Conservation (phyloP, 1,140 invertebrate genomes). For the Tetramorium simillimum region DNA sequence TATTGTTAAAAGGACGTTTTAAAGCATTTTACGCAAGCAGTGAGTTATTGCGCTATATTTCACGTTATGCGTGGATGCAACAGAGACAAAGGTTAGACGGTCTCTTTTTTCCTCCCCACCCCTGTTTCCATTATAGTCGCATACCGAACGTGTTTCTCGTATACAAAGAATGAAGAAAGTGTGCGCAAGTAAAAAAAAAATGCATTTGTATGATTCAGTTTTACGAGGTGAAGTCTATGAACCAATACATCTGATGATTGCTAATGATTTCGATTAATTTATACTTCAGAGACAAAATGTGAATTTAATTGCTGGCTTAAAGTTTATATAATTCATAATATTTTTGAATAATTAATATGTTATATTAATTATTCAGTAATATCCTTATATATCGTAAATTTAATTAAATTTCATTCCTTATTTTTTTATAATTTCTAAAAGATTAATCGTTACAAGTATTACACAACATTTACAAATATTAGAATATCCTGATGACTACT, state of each 20-base stretch:
- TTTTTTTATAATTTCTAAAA: background rate
- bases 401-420: background rate
- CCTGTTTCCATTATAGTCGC: background rate
- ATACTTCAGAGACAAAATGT: background rate
- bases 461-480: background rate
- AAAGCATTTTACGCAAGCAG: conserved; percentile 31
- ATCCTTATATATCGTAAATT: background rate
- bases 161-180: background rate
- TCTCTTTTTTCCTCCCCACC: background rate
- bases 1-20: conserved; percentile 53
- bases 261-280: conserved; percentile 14
- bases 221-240: background rate
- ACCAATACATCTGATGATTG: conserved; percentile 2
- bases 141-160: conserved; percentile 22
- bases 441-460: background rate
- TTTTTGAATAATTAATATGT: background rate
- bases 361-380: background rate
- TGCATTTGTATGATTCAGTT: background rate
- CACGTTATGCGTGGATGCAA: conserved; percentile 32
- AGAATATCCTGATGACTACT: background rate
- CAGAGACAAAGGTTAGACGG: conserved; percentile 13
- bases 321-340: background rate
- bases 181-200: conserved; percentile 25
- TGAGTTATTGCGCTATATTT: conserved; percentile 43
- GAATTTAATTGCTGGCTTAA: background rate